Conservation (phyloP, 1,140 invertebrate genomes). For the Drosophila pruinosa region DNA sequence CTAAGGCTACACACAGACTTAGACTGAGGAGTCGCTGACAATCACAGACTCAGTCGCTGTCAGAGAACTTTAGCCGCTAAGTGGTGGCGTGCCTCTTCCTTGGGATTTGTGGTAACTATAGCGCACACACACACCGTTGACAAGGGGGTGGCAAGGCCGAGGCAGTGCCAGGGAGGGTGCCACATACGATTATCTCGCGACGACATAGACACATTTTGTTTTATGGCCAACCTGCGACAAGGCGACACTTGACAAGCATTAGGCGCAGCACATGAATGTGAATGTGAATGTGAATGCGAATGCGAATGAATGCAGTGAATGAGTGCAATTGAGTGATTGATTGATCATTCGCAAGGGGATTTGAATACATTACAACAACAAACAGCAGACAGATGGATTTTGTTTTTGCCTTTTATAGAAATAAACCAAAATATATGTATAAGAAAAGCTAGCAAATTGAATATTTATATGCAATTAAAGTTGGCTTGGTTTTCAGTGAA, state of each 20-base stretch:
- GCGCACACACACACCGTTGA: too few relatives aligned
- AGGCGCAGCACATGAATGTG: conserved; percentile 6
- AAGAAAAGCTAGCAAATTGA: too few relatives aligned
- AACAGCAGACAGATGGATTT: neutral
- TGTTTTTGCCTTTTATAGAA: too few relatives aligned
- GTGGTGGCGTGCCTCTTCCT: conserved; percentile 48
- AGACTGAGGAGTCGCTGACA: neutral
- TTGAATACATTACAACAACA: conserved; percentile 13
- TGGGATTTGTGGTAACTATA: conserved; percentile 21
- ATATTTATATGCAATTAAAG: too few relatives aligned
- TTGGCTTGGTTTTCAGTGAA: too few relatives aligned
- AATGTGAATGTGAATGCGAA: neutral
- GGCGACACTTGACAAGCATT: conserved; percentile 31
- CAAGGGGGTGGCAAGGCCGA: neutral
- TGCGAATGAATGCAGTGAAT: neutral
- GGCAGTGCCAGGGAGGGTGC: neutral
- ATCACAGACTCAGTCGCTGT: conserved; percentile 56
- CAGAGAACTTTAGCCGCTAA: conserved; percentile 57
- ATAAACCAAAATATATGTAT: too few relatives aligned
- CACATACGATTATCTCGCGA: conserved; percentile 8
- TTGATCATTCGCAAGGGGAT: conserved; percentile 16
- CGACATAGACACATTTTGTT: conserved; percentile 17
- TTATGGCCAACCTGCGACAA: conserved; percentile 27
- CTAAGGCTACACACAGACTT: too few relatives aligned
- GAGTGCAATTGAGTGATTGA: conserved; percentile 34